phyloP scores from a whole-genome alignment of 2,113 vertebrate species.

The Halichoerus grypus region DNA sequence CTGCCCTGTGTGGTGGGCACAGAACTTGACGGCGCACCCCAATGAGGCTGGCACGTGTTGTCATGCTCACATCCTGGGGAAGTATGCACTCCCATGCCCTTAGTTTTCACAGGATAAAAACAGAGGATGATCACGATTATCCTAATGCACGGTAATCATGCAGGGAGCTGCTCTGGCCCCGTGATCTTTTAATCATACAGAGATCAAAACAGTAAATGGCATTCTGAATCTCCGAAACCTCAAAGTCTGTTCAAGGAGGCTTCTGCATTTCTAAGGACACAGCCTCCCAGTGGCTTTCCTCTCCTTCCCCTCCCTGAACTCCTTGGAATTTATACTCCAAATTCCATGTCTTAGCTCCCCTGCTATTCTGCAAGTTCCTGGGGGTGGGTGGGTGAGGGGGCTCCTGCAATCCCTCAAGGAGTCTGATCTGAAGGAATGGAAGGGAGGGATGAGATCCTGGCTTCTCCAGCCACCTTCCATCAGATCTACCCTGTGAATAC shows the following conservation, averaged over 20 bases:
- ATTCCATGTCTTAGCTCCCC: background rate
- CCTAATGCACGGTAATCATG: accelerated
- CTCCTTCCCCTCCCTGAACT: background rate
- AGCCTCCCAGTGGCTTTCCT: background rate
- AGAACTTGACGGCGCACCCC: background rate
- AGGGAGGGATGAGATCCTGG: background rate
- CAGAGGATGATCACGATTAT: accelerated
- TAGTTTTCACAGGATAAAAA: background rate
- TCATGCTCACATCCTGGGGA: background rate
- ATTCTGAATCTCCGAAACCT: background rate
- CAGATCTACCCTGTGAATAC: background rate
- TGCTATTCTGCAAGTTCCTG: background rate
- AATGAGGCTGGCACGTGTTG: background rate
- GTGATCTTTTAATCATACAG: background rate
- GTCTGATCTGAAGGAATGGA: background rate
- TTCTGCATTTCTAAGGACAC: background rate
- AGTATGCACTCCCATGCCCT: accelerated
- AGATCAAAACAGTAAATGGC: background rate
- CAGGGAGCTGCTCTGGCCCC: background rate
- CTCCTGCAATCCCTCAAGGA: background rate
- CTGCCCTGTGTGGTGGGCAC: background rate
- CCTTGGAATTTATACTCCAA: background rate
- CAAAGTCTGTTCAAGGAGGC: background rate
- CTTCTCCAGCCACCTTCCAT: background rate
- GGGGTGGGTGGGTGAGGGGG: background rate